These are phyloP conservation scores for Phylloscopus whistleri DNA, from an alignment of 2,113 vertebrate genomes.

Conservation along the genomic window DNA sequence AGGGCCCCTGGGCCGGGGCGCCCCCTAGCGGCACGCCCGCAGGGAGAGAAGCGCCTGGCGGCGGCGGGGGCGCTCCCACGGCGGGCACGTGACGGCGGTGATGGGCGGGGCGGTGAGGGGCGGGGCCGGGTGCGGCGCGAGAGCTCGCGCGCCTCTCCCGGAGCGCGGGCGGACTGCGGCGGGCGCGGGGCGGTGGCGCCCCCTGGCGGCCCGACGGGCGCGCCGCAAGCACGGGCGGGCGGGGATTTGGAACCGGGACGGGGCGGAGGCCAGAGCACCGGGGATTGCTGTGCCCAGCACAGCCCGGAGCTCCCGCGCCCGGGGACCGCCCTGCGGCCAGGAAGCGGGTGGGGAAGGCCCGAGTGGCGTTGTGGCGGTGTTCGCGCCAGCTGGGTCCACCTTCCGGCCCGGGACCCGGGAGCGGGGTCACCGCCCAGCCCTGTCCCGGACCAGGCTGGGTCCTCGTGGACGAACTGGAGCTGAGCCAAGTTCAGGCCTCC, in stretches of 20 bases:
- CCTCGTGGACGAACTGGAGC: neutral
- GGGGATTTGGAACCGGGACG: accelerated
- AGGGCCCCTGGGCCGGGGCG: neutral
- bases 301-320: accelerated
- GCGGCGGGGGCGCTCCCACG: too few species aligned
- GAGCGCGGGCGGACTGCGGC: neutral
- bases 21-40: neutral
- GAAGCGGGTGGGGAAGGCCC: too few species aligned
- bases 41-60: too few species aligned
- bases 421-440: neutral
- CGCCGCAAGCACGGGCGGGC: neutral
- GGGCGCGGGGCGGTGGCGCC: neutral
- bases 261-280: neutral
- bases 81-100: too few species aligned
- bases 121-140: neutral
- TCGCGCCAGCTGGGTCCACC: neutral
- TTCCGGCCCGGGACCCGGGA: too few species aligned
- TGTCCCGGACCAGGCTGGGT: accelerated
- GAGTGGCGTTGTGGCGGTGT: neutral
- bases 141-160: neutral
- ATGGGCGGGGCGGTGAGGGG: too few species aligned
- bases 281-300: neutral
- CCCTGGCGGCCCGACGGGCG: neutral
- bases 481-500: accelerated
- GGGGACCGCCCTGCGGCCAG: accelerated